phyloP scores from a whole-genome alignment of 2,113 vertebrate species.

The Oryzias javanicus region DNA sequence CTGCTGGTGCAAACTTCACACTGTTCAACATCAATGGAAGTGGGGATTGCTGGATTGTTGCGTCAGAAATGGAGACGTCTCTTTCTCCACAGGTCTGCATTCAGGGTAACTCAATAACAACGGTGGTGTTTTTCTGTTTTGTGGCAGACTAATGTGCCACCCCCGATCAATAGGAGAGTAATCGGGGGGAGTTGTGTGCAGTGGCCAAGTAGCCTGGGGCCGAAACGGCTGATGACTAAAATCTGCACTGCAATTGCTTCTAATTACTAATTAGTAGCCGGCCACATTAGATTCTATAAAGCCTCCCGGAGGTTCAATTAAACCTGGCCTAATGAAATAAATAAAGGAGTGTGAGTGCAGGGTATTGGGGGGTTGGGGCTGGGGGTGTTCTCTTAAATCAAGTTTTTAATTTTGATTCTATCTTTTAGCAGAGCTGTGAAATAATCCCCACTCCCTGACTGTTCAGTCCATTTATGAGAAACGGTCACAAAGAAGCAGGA shows the following conservation, averaged over 20 bases:
- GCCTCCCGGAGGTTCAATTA: conserved; percentile 51
- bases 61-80: conserved; percentile 56
- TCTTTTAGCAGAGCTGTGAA: conserved; percentile 20
- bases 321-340: conserved; percentile 46
- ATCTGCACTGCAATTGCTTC: conserved; percentile 44
- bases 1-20: conserved; percentile 23
- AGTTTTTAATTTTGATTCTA: conserved; percentile 43
- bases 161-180: conserved; percentile 59
- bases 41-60: conserved; percentile 55
- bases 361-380: background rate
- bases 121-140: conserved; percentile 20
- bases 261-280: conserved; percentile 63
- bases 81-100: conserved; percentile 43
- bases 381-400: conserved; percentile 23
- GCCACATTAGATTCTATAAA: conserved; percentile 46
- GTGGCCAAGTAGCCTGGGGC: conserved; percentile 45
- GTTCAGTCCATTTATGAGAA: conserved; percentile 5
- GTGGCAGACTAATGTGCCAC: conserved; percentile 25
- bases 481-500: conserved; percentile 2
- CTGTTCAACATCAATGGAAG: conserved; percentile 43
- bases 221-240: conserved; percentile 51
- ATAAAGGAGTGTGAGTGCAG: conserved; percentile 10
- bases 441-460: background rate
- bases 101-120: conserved; percentile 25
- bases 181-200: conserved; percentile 40